Base-by-base conservation (phyloP, 2,797 vertebrate species). In the Alectoris magna region DNA sequence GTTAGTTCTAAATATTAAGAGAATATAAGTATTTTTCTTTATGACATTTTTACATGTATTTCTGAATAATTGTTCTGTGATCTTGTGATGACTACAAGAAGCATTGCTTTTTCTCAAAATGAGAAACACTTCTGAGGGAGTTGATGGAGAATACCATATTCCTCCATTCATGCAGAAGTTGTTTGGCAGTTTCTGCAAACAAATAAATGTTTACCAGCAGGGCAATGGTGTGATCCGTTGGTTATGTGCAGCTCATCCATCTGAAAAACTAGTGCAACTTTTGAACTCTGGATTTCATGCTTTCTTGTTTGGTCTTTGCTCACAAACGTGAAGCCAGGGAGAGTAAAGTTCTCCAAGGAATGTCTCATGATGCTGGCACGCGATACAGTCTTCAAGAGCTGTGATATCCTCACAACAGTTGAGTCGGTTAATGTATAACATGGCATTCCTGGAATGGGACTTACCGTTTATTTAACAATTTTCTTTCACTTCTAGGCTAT, bases 191-290 rank as follows among this genome's bases (percentile, higher is more conserved):
- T 84, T 75, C 63, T 67, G 51, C 46, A 73, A 87, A 43, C 17
- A 70, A 88, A 75, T 23, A 55, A 64, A 66, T 36, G 36, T 87
- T 68, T 71, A 21, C 39, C 23, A 64, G 36, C 14, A 66, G 26
- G 39, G 29, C 51, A 49, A 7, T 58, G 63, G 11, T 44, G 76
- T 91, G 27, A 58, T 29, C 31, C 14, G 9, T 66, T 41, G 9
- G 36, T 95, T 77, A 63, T 59, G 11, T 39, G 62, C 80, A 87
- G 69, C 14, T 93, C 55, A 29, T 11, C 89, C 78, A 66, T 39
- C 72, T 78, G 81, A 69, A 89, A 91, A 95, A 93, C 81, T 80
- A 56, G 49, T 82, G 9, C n/a, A 85, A 67, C 75, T 89, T 95
- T 74, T 94, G 80, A 87, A 94, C 83, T 83, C 29, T 77, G 27